Conservation (phyloP, 2,888 invertebrate genomes). For the Ischnura elegans region DNA sequence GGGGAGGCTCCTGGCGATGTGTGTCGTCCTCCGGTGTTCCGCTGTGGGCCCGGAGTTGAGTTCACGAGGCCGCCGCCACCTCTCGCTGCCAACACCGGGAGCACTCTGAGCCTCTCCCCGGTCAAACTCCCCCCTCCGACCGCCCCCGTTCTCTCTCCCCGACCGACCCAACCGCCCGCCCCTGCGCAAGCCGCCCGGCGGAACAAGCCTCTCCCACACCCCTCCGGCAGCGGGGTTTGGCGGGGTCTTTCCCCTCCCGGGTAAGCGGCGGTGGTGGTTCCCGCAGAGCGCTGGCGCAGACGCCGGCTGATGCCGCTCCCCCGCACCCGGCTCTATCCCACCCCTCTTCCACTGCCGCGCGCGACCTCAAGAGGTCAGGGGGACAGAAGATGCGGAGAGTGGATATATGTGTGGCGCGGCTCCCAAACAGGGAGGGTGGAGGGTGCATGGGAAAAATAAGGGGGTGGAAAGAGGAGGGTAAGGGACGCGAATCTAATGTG, state of each 20-base stretch:
- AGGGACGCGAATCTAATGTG: no score
- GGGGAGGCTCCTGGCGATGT: not conserved
- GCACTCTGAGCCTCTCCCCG: not conserved
- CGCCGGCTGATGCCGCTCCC: not conserved
- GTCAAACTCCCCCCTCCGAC: not conserved
- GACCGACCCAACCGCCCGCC: not conserved
- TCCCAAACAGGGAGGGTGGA: not conserved
- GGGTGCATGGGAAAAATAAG: not conserved
- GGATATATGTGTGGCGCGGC: not conserved
- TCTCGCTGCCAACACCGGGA: constrained; percentile 5
- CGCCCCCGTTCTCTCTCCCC: not conserved
- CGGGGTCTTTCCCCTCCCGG: not conserved
- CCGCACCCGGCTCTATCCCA: not conserved
- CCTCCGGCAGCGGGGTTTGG: not conserved
- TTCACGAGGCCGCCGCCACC: not conserved
- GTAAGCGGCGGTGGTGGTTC: not conserved
- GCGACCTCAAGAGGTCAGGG: constrained; percentile 35
- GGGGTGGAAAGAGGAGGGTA: not conserved
- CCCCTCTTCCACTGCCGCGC: not conserved
- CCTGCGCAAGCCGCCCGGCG: not conserved
- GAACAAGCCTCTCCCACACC: not conserved
- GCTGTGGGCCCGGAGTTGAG: not conserved
- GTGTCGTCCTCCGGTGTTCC: not conserved
- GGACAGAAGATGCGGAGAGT: not conserved
- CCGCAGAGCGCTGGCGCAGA: not conserved